Base-by-base conservation (phyloP, 2,888 invertebrate species). In the Lasioglossum oenotherae region DNA sequence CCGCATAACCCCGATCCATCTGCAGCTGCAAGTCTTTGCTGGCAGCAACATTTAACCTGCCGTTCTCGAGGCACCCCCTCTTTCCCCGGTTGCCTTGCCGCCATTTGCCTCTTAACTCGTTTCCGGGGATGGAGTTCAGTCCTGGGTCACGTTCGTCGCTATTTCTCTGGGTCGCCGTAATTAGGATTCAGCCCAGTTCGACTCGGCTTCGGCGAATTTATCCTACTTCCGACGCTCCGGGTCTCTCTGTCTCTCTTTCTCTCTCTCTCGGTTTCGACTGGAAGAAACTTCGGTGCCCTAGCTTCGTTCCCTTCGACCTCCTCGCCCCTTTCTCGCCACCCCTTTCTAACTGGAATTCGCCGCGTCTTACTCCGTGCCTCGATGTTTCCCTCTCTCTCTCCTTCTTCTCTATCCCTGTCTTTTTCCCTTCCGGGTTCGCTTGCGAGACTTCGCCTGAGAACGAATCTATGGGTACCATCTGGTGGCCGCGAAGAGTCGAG, bases 131-230 rank as follows among this genome's bases (percentile, higher is more conserved):
- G 74, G 76, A 90, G 82, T 84, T 85, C 80, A 75, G 82, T 80
- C 88, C 81, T 81, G 82, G 90, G 89, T 91, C 92, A 91, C 92
- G 91, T 91, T 87, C 87, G 76, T 60, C 77, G 84, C 73, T 81
- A 80, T 86, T 84, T 88, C 89, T 88, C 89, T 72, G 85, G 83
- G 73, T 86, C 85, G 83, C 81, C 81, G 90, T 90, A 92, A 92
- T 92, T 92, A 92, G 92, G 91, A 90, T 88, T 90, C 88, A 87
- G 83, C 76, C 84, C 81, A 80, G 73, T 90, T 90, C 89, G 85
- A 73, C 84, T 78, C 75, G 78, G 86, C 84, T 81, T 85, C 81
- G 80, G 78, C 85, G 87, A 91, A 91, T 91, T 90, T 90, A 89
- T 89, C 89, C 90, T 79, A 88, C 89, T 91, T 88, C 88, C 82